phyloP scores from a whole-genome alignment of 2,113 vertebrate species.

The Urocolius indicus region DNA sequence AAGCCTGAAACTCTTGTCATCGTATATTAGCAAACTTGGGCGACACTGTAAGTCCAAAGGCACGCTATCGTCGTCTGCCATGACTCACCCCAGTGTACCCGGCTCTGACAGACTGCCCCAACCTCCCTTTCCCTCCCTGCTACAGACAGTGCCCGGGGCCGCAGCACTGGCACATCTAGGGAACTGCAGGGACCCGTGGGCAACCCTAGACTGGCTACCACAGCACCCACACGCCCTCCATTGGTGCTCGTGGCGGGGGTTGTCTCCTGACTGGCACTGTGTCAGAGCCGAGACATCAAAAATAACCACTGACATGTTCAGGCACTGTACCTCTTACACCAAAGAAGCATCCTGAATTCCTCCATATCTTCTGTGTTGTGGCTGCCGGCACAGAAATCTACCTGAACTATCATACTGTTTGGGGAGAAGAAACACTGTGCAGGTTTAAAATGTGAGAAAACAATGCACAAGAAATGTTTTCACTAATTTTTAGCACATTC shows the following conservation, averaged over 20 bases:
- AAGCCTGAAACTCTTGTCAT: background rate
- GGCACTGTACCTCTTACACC: background rate
- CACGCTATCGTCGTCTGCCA: fast-evolving
- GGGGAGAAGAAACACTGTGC: fast-evolving
- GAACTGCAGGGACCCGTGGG: fast-evolving
- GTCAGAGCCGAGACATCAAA: slow-evolving; percentile 14
- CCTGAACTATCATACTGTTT: background rate
- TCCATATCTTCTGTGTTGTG: slow-evolving; percentile 5
- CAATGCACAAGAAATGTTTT: background rate
- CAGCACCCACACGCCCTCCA: background rate
- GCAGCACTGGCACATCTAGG: fast-evolving
- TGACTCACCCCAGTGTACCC: background rate
- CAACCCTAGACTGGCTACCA: fast-evolving
- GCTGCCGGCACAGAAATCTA: background rate
- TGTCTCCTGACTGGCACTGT: background rate
- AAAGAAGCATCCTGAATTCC: background rate
- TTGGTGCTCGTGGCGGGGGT: background rate
- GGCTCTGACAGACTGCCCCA: background rate
- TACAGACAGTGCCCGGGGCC: background rate
- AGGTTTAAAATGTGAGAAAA: background rate
- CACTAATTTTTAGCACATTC: background rate
- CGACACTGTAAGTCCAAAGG: background rate
- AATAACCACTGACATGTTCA: slow-evolving; percentile 12
- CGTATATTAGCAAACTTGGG: background rate
- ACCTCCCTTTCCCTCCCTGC: fast-evolving